A percentile compares a stretch with the other conserved stretches of the same genome.
phyloP scores from a whole-genome alignment of 2,113 vertebrate genomes.

The Lycaon pictus region DNA sequence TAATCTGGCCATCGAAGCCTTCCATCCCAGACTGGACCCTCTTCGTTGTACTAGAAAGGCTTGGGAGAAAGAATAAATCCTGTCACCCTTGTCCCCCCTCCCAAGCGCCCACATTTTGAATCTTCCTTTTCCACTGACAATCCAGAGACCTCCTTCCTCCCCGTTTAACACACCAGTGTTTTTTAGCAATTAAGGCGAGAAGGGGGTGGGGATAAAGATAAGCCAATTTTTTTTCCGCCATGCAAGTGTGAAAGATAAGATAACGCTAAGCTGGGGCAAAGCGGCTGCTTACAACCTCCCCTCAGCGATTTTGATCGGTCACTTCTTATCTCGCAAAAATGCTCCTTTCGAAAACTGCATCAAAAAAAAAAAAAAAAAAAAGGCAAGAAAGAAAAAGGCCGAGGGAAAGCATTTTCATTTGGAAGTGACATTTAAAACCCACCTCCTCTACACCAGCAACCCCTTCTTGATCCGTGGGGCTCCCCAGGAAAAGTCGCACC shows the following conservation, averaged over 20 bases:
- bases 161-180: constrained; percentile 86
- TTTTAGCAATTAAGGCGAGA: constrained; percentile 89
- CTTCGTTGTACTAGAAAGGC: not conserved
- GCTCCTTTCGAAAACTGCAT: constrained; percentile 87
- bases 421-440: constrained; percentile 83
- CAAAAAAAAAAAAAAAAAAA: constrained; percentile 79
- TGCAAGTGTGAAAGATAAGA: constrained; percentile 90
- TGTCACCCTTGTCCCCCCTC: not conserved
- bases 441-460: constrained; percentile 23
- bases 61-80: not conserved
- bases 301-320: constrained; percentile 88
- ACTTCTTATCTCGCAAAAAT: constrained; percentile 88
- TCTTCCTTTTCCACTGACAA: constrained; percentile 73
- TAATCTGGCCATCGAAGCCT: not conserved
- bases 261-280: constrained; percentile 89
- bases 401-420: constrained; percentile 81
- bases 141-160: constrained; percentile 84
- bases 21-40: not conserved
- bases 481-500: constrained; percentile 74
- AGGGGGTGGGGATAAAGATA: constrained; percentile 87
- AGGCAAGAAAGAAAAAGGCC: constrained; percentile 42
- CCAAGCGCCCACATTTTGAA: constrained; percentile 73
- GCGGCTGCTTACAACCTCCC: constrained; percentile 88
- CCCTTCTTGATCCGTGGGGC: constrained; percentile 60
- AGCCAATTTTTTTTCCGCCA: constrained; percentile 87